phyloP scores from a whole-genome alignment of 2,888 invertebrate species.

The Neoscelio sp. region DNA sequence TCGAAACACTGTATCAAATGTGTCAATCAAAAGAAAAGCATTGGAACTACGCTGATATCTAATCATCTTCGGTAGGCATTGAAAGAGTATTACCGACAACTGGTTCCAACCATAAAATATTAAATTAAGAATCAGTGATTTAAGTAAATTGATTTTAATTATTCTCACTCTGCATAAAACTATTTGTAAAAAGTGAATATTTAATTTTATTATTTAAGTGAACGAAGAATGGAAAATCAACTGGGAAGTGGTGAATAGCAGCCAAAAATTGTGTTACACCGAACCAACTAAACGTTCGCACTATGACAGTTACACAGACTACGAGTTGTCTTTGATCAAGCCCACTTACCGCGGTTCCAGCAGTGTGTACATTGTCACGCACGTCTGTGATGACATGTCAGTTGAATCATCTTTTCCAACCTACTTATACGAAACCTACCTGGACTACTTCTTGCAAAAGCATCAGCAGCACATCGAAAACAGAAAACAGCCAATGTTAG shows the following conservation, averaged over 20 bases:
- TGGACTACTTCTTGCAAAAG: conserved; percentile 90
- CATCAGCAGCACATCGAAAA: conserved; percentile 88
- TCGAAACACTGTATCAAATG: too few relatives aligned
- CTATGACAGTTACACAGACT: conserved; percentile 85
- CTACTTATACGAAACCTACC: conserved; percentile 86
- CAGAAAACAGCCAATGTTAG: conserved; percentile 89
- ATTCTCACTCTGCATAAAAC: background rate
- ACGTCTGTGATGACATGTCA: conserved; percentile 87
- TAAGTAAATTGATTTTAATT: too few relatives aligned
- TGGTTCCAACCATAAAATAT: too few relatives aligned
- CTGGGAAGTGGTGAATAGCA: conserved; percentile 85
- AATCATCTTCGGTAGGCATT: too few relatives aligned
- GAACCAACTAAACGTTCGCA: conserved; percentile 80
- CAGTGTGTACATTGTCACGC: conserved; percentile 87
- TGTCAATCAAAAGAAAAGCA: too few relatives aligned
- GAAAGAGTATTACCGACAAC: too few relatives aligned
- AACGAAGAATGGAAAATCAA: conserved; percentile 84
- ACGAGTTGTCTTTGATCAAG: conserved; percentile 90
- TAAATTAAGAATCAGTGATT: too few relatives aligned
- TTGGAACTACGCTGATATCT: too few relatives aligned
- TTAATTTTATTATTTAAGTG: conserved; percentile 58
- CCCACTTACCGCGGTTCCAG: conserved; percentile 90
- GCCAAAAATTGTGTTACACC: conserved; percentile 83
- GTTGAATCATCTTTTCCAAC: conserved; percentile 88
- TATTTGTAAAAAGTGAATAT: background rate